phyloP scores from a whole-genome alignment of 2,113 vertebrate species.

The Rhipidura dahli region DNA sequence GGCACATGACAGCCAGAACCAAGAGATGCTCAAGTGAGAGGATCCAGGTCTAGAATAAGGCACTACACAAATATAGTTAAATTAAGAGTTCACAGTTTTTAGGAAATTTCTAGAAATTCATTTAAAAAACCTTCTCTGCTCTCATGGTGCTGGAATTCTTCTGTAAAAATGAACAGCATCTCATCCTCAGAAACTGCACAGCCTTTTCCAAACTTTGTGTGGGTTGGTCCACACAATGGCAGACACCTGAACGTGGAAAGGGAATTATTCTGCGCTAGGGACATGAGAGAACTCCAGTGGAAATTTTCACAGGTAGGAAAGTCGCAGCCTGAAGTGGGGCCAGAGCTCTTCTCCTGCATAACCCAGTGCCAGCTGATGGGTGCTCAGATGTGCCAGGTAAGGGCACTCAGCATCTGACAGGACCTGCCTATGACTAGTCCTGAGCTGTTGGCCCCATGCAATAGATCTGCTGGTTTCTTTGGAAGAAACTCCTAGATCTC shows the following conservation, averaged over 20 bases:
- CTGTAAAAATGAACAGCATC: not conserved
- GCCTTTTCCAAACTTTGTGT: not conserved
- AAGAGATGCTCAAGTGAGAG: not conserved
- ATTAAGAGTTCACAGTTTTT: not conserved
- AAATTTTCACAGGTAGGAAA: not conserved
- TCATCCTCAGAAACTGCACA: not conserved
- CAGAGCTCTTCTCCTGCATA: not conserved
- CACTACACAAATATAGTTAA: not conserved
- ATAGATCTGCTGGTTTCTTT: not conserved
- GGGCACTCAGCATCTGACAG: not conserved
- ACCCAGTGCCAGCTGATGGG: not conserved
- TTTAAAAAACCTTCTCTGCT: not conserved
- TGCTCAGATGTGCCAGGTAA: not conserved
- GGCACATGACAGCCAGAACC: not conserved
- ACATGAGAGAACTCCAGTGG: not conserved
- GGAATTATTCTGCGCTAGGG: not conserved
- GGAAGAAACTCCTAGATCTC: not conserved
- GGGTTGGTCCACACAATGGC: not conserved
- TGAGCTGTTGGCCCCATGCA: fast-evolving
- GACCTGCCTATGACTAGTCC: not conserved
- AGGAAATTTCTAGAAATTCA: not conserved
- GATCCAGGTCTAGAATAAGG: not conserved
- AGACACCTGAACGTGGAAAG: not conserved
- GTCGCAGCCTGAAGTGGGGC: not conserved
- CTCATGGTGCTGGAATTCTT: not conserved